Percentiles rank a stretch among this genome's conserved stretches.
Evolutionary conservation across 1,140 invertebrate genomes (phyloP).

Genomic region (Pygmarrhopalites habei): DNA sequence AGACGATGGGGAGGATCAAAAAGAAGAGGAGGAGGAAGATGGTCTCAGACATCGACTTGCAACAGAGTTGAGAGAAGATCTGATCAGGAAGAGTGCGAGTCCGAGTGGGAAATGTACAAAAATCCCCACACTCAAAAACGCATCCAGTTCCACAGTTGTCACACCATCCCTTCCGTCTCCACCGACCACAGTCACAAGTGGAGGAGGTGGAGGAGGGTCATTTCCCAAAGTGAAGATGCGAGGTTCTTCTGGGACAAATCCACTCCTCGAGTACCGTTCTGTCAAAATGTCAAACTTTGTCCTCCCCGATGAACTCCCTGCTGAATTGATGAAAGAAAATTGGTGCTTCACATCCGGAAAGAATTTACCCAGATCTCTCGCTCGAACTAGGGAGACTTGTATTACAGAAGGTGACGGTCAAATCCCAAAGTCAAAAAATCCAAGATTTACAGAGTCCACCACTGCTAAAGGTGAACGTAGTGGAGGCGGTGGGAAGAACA

Average conservation of each 20-base stretch:
- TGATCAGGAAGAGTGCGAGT: too few species aligned
- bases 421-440: background rate
- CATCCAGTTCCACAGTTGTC: background rate
- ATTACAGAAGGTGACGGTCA: constrained; percentile 29
- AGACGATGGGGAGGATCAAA: too few species aligned
- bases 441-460: background rate
- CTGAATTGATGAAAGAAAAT: constrained; percentile 17
- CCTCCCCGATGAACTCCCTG: background rate
- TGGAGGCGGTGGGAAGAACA: too few species aligned
- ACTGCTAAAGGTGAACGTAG: too few species aligned
- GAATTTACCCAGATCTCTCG: constrained; percentile 34
- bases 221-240: constrained; percentile 22
- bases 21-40: too few species aligned
- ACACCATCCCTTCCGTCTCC: too few species aligned
- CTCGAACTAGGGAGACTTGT: constrained; percentile 35
- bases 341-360: constrained; percentile 37
- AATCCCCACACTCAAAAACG: background rate
- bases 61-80: too few species aligned
- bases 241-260: background rate
- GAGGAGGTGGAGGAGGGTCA: background rate
- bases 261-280: constrained; percentile 5
- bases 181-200: background rate
- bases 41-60: too few species aligned
- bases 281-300: constrained; percentile 14
- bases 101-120: background rate